Evolutionary conservation across 2,113 vertebrate genomes (phyloP), one percentile per base, ranked within the genome.

Genomic region (Phaetusa simplex): DNA sequence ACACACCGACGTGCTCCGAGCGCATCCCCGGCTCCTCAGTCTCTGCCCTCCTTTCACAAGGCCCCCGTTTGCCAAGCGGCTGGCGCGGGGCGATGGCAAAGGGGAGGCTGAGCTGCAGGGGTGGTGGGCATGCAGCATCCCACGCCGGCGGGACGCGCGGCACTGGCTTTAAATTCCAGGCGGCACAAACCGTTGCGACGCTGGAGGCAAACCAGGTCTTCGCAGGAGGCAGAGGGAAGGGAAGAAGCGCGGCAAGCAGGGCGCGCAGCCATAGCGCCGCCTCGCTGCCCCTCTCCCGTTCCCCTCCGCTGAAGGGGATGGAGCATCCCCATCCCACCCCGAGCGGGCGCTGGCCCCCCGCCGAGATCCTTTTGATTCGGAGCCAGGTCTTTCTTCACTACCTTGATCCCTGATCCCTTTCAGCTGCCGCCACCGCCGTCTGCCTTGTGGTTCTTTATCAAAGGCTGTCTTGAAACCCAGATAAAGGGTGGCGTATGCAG

Each of bases 391-490:
- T 82, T 79, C 69, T 45, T 90, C 3, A 0, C 45, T 64, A 22
- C 90, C 86, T 87, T 20, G 69, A 78, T 94, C 62, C 93, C 45
- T 0, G 0, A 59, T 72, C 40, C 82, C 40, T 82, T 81, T 38
- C 82, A 73, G 93, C 69, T 4, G 64, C 92, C 0, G 21, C 78
- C 0, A 19, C 78, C 8, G 0, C 90, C 0, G 40, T 94, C 95
- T 96, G 88, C 86, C 95, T 69, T 59, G 93, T 45, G 95, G 93
- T 70, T 93, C 92, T 67, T 87, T 95, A 93, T 92, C 96, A 93
- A 72, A 93, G 50, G 34, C 90, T 79, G 81, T 9, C 80, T 45
- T 56, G 72, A 69, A 96, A 80, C 67, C 80, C 90, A 50, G 95
- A 93, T 96, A 96, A 96, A 40, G 2, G 3, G 58, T 20, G 73